phyloP scores from a whole-genome alignment of 2,888 invertebrate species.

The Chymomyza caudatula region DNA sequence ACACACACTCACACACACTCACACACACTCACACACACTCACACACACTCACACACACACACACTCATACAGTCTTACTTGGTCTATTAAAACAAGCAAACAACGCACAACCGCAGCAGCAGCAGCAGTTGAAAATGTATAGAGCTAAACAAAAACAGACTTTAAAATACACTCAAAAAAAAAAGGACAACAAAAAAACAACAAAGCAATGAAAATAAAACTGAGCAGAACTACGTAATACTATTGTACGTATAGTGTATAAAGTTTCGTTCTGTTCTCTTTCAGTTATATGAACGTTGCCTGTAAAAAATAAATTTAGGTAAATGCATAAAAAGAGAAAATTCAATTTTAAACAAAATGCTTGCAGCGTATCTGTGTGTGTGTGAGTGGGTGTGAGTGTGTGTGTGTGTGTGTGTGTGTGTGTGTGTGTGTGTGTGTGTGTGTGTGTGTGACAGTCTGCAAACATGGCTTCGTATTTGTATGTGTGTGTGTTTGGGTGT shows the following conservation, averaged over 20 bases:
- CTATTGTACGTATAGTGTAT: background rate
- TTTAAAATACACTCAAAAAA: slow-evolving; percentile 14
- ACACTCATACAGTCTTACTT: slow-evolving; percentile 5
- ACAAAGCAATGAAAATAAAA: too few species aligned
- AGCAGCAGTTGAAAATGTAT: slow-evolving; percentile 1
- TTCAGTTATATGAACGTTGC: background rate
- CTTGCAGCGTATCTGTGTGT: slow-evolving; percentile 44
- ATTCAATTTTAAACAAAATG: slow-evolving; percentile 56
- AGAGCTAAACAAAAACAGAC: slow-evolving; percentile 12
- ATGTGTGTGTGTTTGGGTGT: background rate
- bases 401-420: background rate
- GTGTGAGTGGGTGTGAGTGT: background rate
- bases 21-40: too few species aligned
- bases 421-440: slow-evolving; percentile 5
- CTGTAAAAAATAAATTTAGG: slow-evolving; percentile 44
- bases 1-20: background rate
- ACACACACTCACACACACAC: slow-evolving; percentile 9
- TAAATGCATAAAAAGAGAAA: slow-evolving; percentile 54
- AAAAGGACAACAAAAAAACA: slow-evolving; percentile 12
- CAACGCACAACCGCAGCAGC: background rate
- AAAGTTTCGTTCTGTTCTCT: background rate
- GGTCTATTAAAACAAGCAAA: background rate
- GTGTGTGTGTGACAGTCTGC: too few species aligned
- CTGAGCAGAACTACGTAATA: background rate
- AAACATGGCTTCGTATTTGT: too few species aligned